Evolutionary conservation across 1,140 invertebrate genomes (phyloP).

Genomic region (Anoplolepis gracilipes): DNA sequence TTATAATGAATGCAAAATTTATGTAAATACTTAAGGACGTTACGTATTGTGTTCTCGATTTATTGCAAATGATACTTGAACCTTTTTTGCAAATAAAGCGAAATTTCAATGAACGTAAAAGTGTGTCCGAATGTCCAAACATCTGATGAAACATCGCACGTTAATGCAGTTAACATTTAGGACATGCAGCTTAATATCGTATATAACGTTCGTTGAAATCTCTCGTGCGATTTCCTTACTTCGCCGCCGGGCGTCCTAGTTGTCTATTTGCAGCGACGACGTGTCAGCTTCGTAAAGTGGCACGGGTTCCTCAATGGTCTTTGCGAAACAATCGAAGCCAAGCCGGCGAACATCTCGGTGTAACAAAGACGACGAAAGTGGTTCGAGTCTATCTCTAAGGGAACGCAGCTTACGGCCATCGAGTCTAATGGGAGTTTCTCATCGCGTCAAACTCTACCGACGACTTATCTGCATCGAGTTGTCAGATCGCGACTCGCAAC

Average conservation of each 20-base stretch:
- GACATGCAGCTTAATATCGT: constrained; percentile 49
- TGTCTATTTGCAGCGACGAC: constrained; percentile 44
- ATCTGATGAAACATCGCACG: constrained; percentile 5
- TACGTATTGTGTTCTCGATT: neutral
- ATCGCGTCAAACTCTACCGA: constrained; percentile 56
- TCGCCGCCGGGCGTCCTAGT: constrained; percentile 17
- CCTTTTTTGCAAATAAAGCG: neutral
- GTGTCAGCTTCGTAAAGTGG: constrained; percentile 45
- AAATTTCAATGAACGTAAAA: neutral
- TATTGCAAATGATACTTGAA: neutral
- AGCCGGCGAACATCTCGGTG: constrained; percentile 38
- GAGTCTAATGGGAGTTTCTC: constrained; percentile 62
- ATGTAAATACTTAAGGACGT: neutral
- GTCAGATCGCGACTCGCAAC: constrained; percentile 47
- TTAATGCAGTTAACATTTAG: neutral
- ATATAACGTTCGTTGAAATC: constrained; percentile 68
- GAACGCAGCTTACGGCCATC: constrained; percentile 56
- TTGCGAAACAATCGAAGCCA: constrained; percentile 59
- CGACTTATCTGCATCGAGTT: constrained; percentile 56
- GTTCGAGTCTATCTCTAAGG: constrained; percentile 51
- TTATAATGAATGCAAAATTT: neutral
- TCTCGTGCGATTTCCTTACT: constrained; percentile 62
- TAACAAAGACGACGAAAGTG: constrained; percentile 41
- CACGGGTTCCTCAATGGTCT: constrained; percentile 48
- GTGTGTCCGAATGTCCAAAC: neutral